Evolutionary conservation across 2,888 invertebrate species (phyloP).

Genomic region (Eupeodes luniger): DNA sequence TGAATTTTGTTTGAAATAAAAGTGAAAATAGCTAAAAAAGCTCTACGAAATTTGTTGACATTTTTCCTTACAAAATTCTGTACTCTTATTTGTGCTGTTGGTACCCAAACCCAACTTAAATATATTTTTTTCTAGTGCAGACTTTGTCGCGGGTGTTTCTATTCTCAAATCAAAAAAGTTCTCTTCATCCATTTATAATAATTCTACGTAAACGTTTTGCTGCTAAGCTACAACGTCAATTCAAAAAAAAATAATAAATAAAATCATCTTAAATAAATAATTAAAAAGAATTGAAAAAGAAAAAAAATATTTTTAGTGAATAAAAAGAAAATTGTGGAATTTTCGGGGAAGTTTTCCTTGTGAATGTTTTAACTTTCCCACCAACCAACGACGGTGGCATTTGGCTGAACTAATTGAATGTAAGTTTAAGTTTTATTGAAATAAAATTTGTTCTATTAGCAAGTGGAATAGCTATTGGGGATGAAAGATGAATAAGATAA

Average conservation of each 20-base stretch:
- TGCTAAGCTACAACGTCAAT: constrained; percentile 42
- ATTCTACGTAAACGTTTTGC: constrained; percentile 61
- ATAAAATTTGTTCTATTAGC: constrained; percentile 3
- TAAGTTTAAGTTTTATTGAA: constrained; percentile 57
- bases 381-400: constrained; percentile 44
- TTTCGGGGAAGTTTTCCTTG: constrained; percentile 40
- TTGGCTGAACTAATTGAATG: constrained; percentile 25
- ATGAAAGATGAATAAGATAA: constrained; percentile 28
- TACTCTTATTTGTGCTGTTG: constrained; percentile 62
- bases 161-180: constrained; percentile 54
- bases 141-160: constrained; percentile 75
- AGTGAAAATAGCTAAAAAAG: constrained; percentile 70
- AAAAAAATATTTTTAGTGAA: constrained; percentile 22
- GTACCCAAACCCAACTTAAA: constrained; percentile 59
- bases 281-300: neutral
- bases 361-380: constrained; percentile 51
- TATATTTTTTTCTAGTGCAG: constrained; percentile 64
- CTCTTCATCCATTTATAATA: constrained; percentile 27
- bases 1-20: constrained; percentile 66
- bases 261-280: constrained; percentile 27
- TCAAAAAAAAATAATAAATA: constrained; percentile 32
- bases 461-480: constrained; percentile 42
- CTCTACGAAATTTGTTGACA: constrained; percentile 77
- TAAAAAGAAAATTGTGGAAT: constrained; percentile 34
- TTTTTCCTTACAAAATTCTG: constrained; percentile 73